Base-by-base conservation (phyloP, 2,113 vertebrate genomes). In the Zosterops borbonicus region DNA sequence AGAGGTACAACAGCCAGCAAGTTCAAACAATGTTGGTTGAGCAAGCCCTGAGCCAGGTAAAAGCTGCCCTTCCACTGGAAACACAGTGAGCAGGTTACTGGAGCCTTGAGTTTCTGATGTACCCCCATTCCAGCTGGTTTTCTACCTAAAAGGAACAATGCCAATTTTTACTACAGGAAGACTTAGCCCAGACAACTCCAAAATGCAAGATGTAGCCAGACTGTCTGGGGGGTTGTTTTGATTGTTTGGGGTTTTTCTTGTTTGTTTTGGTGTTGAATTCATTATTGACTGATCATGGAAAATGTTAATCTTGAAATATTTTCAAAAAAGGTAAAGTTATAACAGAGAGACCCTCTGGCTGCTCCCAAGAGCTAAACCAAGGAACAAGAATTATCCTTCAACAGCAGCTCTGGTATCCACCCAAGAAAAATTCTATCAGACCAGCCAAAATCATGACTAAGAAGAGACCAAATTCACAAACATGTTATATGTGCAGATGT, bases 361-460 rank as follows among this genome's bases (percentile, higher is more conserved):
- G 14, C 59, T 83, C 49, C 63, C 18, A 22, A 41, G 22, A 59
- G 63, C 62, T 84, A 87, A 94, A 91, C 41, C 31, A 50, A 79
- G 83, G 81, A 83, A 87, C 74, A 80, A 77, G 93, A 91, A 44
- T 75, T 37, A 85, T 85, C 84, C 92, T 97, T 97, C 97, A 96
- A 88, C 91, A 94, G 96, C 94, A 95, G 90, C 94, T 92, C 96
- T 96, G 93, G 87, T 97, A 96, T 86, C 89, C 94, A 95, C 95
- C 94, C 97, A 97, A 85, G 77, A 95, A 95, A 96, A 96, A 96
- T 85, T 78, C 46, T 84, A 59, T 29, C n/a, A 83, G 77, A 77
- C 39, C 90, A 96, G 97, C 96, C 96, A 97, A 97, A 96, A 97
- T 67, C 92, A 97, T 95, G 96, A 97, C 97, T 97, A 97, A 97